Evolutionary conservation across 37 sponge, comb jelly and placozoan species (phyloP), one percentile per base, ranked within the genome.

Genomic region (Amphimedon queenslandica): DNA sequence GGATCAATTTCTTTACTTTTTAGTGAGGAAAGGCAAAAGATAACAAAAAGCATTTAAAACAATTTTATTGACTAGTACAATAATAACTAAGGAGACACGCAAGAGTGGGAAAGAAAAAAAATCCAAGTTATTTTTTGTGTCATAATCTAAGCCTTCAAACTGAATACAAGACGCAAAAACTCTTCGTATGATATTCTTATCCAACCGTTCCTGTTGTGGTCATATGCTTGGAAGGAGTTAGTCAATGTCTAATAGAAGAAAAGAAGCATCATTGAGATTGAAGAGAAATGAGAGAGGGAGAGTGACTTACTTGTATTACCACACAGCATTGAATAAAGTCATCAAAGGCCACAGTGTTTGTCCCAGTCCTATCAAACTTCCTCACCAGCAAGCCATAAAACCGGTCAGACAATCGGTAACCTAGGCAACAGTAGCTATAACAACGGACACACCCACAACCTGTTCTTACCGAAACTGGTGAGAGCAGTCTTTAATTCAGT

Each of bases 281-380:
- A 3, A 37, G 37, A 27, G 20, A 67, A 11, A 37, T 40, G 76
- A 25, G 65, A 36, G 36, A 4, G 58, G 47, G 73, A 32, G 56
- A 16, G 35, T 2, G 57, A 32, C 13, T 56, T 55, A 93, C 97
- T 95, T 97, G 96, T 8, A 99, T 91, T 30, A 91, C 87, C 2
- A 95, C 89, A 74, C 93, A 95, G 47, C 96, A 95, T 84, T 99
- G 99, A 32, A 99, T 95, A 82, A 99, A 99, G 82, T 99, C 99
- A 79, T 99, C 99, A 83, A 99, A 99, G 18, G 89, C 88, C 0
- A 99, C 65, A n/a, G 73, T 80, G 0, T 88, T 88, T 18, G 60
- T 64, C 0, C 96, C 99, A n/a, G 80, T 73, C 0, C 99, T 84
- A 47, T 99, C 99, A 82, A 99, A 99, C 71, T 95, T 99, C 24